Conservation (phyloP, 2,797 vertebrate species). For the Prionace glauca region DNA sequence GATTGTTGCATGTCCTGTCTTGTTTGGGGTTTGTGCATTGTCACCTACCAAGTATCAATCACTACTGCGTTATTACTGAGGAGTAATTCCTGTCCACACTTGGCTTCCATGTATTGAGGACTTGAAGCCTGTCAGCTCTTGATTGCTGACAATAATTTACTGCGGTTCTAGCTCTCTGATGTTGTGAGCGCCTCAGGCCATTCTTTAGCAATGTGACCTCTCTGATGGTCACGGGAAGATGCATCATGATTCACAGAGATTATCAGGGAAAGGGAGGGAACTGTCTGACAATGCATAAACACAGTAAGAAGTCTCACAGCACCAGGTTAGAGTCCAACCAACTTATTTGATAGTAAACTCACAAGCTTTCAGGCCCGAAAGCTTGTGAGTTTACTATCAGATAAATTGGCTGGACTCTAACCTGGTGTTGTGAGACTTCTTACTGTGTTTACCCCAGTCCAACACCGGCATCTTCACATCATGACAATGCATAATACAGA, state of each 20-base stretch:
- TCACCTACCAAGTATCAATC: not conserved
- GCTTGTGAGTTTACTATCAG: too few relatives aligned
- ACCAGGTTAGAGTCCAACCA: too few relatives aligned
- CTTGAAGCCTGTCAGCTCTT: not conserved
- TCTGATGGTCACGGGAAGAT: not conserved
- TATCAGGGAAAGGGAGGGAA: not conserved
- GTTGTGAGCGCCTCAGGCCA: not conserved
- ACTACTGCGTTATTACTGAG: not conserved
- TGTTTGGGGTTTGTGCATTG: not conserved
- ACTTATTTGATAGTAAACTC: too few relatives aligned
- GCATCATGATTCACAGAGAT: not conserved
- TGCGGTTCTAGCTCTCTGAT: not conserved
- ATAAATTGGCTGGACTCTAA: too few relatives aligned
- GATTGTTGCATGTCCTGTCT: not conserved
- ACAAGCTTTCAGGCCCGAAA: too few relatives aligned
- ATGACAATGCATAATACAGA: not conserved
- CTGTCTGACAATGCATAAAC: not conserved
- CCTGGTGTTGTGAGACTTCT: too few relatives aligned
- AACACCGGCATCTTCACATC: too few relatives aligned
- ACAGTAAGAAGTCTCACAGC: too few relatives aligned
- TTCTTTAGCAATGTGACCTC: not conserved
- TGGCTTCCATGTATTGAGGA: not conserved
- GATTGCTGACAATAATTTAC: not conserved
- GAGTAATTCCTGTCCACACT: not conserved
- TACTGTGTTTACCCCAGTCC: too few relatives aligned